phyloP scores from a whole-genome alignment of 2,113 vertebrate species.

The Falco punctatus region DNA sequence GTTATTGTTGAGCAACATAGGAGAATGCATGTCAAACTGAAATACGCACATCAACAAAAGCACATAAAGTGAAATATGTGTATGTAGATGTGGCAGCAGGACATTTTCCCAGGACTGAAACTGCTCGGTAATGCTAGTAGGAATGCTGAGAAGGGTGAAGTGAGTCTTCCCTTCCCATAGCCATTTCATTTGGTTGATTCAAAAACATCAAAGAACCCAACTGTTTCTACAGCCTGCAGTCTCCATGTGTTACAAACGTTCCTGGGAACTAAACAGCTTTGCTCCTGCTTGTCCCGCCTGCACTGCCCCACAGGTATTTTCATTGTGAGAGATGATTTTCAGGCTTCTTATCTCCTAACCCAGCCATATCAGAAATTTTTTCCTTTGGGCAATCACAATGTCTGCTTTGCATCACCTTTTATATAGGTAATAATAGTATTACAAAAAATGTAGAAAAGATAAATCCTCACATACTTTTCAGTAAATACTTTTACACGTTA shows the following conservation, averaged over 20 bases:
- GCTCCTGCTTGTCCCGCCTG: neutral
- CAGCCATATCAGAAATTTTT: neutral
- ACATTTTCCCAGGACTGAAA: conserved; percentile 42
- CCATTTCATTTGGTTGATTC: conserved; percentile 1
- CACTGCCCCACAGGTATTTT: conserved; percentile 2
- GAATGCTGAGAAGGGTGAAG: neutral
- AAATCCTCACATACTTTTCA: neutral
- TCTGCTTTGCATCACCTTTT: neutral
- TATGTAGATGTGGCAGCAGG: neutral
- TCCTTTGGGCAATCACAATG: neutral
- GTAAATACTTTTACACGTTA: neutral
- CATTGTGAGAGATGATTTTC: neutral
- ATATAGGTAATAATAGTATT: neutral
- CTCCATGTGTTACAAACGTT: conserved; percentile 2
- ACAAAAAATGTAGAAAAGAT: neutral
- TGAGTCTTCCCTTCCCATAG: neutral
- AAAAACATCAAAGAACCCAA: neutral
- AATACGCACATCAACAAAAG: conserved; percentile 1
- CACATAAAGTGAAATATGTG: conserved; percentile 24
- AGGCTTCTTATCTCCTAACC: neutral
- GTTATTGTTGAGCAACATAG: conserved; percentile 45
- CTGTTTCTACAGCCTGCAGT: neutral
- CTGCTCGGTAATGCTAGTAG: neutral
- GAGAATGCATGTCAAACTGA: conserved; percentile 29
- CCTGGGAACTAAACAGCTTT: conserved; percentile 22